Conservation (phyloP, 2,113 vertebrate genomes). For the Sisor rabdophorus region DNA sequence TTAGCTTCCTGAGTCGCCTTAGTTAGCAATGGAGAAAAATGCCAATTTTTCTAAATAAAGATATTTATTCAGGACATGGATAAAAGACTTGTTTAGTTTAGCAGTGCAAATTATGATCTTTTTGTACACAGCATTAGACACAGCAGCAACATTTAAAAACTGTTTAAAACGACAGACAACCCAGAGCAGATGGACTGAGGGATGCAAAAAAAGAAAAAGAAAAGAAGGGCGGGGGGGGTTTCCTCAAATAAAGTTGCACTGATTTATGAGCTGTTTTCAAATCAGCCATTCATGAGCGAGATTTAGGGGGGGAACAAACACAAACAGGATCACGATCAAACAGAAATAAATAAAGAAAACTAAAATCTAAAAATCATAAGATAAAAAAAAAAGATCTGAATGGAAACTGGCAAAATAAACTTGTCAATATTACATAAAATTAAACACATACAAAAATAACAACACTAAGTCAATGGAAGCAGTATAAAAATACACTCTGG, state of each 20-base stretch:
- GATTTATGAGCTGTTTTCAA: conserved; percentile 52
- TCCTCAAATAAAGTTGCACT: conserved; percentile 55
- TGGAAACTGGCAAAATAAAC: too few species aligned
- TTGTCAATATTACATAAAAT: conserved; percentile 61
- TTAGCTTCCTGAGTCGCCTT: not conserved
- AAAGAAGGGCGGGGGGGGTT: conserved; percentile 26
- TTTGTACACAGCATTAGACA: conserved; percentile 38
- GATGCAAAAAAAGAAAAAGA: conserved; percentile 42
- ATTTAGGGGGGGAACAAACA: conserved; percentile 40
- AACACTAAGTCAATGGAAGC: conserved; percentile 62
- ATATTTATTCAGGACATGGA: conserved; percentile 53
- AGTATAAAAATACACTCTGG: conserved; percentile 65
- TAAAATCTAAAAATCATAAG: conserved; percentile 60
- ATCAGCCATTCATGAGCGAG: conserved; percentile 37
- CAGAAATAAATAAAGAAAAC: conserved; percentile 85
- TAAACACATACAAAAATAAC: conserved; percentile 56
- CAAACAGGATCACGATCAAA: conserved; percentile 54
- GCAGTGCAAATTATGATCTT: conserved; percentile 55
- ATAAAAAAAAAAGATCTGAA: conserved; percentile 21
- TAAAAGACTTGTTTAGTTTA: conserved; percentile 51
- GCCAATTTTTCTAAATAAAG: conserved; percentile 51
- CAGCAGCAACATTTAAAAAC: conserved; percentile 57
- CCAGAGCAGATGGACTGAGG: not conserved
- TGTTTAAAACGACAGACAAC: conserved; percentile 44
- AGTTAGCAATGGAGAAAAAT: not conserved